These are phyloP conservation scores for Slavum lentiscoides DNA, from an alignment of 2,888 invertebrate species.

Conservation along the genomic window DNA sequence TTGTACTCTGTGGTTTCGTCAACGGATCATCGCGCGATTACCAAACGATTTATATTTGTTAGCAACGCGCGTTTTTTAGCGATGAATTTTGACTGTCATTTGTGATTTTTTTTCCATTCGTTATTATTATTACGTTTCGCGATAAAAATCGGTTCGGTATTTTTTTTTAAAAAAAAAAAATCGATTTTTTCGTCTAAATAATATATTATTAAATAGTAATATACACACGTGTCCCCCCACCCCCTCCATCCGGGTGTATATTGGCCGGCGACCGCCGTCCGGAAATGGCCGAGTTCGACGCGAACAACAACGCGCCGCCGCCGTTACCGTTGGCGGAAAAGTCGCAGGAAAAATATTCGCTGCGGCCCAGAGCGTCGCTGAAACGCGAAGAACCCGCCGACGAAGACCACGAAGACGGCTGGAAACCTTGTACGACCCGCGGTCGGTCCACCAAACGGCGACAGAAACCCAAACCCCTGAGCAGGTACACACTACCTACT, in stretches of 20 bases:
- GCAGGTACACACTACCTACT: slow-evolving; percentile 71
- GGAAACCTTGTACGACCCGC: slow-evolving; percentile 59
- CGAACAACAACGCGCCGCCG: slow-evolving; percentile 40
- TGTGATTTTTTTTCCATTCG: slow-evolving; percentile 1
- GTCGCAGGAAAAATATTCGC: slow-evolving; percentile 65
- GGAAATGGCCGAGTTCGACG: slow-evolving; percentile 51
- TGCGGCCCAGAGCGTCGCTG: slow-evolving; percentile 69
- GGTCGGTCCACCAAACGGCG: slow-evolving; percentile 55
- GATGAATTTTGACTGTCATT: slow-evolving; percentile 51
- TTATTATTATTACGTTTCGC: too few relatives aligned
- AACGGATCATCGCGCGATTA: not conserved
- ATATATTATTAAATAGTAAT: not conserved
- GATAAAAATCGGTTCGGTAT: not conserved
- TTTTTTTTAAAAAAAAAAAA: not conserved
- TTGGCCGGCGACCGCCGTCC: not conserved
- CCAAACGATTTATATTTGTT: not conserved
- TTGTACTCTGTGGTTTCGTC: not conserved
- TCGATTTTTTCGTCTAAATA: not conserved
- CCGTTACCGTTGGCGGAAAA: slow-evolving; percentile 38
- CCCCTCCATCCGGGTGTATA: too few relatives aligned
- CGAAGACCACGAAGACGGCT: slow-evolving; percentile 57
- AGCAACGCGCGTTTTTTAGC: not conserved
- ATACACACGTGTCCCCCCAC: not conserved
- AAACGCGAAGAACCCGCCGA: slow-evolving; percentile 63
- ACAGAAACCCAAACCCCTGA: slow-evolving; percentile 71